A percentile compares a stretch with the other conserved stretches of the same genome.
phyloP scores from a whole-genome alignment of 1,140 invertebrate genomes.

The Saxidomus purpurata region DNA sequence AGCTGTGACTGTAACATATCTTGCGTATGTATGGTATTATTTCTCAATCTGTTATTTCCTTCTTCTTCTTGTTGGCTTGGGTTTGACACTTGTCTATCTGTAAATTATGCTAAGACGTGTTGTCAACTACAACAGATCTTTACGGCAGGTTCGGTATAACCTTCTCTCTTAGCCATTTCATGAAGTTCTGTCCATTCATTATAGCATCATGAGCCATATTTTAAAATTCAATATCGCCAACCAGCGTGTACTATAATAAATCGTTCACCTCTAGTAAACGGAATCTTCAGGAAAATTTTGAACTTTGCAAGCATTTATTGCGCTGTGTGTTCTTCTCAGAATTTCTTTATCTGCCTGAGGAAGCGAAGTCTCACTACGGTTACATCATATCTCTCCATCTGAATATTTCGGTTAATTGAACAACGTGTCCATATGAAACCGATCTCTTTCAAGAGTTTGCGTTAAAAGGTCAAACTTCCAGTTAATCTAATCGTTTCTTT shows the following conservation, averaged over 20 bases:
- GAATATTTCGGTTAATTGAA: background rate
- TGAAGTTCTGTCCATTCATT: too few species aligned
- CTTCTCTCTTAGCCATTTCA: too few species aligned
- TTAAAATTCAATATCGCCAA: background rate
- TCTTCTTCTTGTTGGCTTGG: background rate
- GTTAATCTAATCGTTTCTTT: background rate
- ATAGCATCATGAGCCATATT: background rate
- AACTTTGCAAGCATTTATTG: background rate
- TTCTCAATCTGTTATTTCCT: background rate
- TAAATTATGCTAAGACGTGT: background rate
- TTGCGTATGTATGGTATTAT: too few species aligned
- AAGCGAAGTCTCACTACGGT: background rate
- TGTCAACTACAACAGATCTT: background rate
- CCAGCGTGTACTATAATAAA: background rate
- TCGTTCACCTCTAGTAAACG: background rate
- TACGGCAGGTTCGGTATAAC: background rate
- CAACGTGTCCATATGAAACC: background rate
- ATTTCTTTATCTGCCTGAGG: background rate
- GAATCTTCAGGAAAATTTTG: background rate
- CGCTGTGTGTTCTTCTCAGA: background rate
- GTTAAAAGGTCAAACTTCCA: background rate
- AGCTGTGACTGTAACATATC: background rate
- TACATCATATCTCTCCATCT: too few species aligned
- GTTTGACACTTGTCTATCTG: background rate
- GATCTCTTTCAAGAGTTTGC: background rate